These are phyloP conservation scores for Adelphocoris suturalis DNA, from an alignment of 2,888 invertebrate genomes.

Conservation along the genomic window DNA sequence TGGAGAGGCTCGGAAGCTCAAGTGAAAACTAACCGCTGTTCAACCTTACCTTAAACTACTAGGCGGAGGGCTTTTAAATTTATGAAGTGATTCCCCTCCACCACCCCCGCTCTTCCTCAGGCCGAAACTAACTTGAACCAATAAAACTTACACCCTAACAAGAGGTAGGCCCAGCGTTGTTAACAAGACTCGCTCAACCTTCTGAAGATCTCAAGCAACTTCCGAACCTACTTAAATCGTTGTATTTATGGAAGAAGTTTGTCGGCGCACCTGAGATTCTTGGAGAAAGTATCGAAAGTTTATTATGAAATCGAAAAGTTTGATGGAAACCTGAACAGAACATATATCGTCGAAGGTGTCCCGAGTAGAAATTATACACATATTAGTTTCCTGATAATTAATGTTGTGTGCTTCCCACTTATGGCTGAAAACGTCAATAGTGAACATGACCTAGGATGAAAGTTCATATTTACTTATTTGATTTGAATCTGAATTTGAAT, in stretches of 20 bases:
- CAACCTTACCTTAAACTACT: constrained; percentile 58
- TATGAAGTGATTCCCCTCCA: constrained; percentile 43
- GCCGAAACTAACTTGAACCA: constrained; percentile 54
- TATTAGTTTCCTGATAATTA: too few species aligned
- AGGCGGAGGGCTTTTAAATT: constrained; percentile 66
- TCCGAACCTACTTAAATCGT: constrained; percentile 36
- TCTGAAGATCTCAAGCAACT: background rate
- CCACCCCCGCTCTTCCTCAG: background rate
- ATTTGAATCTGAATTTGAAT: too few species aligned
- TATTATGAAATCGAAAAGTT: background rate
- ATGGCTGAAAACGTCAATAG: too few species aligned
- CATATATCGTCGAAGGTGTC: background rate
- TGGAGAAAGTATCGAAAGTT: background rate
- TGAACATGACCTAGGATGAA: too few species aligned
- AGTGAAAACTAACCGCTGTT: constrained; percentile 69
- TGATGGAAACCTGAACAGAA: background rate
- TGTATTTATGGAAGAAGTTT: constrained; percentile 55
- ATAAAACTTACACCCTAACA: constrained; percentile 58
- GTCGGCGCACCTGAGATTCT: constrained; percentile 51
- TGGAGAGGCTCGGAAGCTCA: constrained; percentile 51
- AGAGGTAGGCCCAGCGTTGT: constrained; percentile 30
- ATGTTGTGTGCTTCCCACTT: too few species aligned
- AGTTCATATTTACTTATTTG: too few species aligned
- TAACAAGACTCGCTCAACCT: constrained; percentile 56
- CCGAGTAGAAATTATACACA: too few species aligned